Base-by-base conservation (phyloP, 2,888 invertebrate species). In the Oscheius myriophilus region DNA sequence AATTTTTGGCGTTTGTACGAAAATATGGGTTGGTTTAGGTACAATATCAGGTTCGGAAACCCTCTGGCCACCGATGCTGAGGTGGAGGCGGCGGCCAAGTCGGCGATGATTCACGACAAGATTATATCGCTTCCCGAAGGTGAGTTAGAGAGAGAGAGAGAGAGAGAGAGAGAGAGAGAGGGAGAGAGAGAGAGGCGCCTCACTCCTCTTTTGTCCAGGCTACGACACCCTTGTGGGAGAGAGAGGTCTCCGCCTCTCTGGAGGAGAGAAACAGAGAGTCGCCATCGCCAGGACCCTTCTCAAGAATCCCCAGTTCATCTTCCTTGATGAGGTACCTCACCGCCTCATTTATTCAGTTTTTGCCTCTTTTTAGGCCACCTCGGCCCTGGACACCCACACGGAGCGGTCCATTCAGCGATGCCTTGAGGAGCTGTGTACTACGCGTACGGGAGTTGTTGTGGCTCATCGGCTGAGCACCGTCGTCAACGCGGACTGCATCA, bases 231-330 rank as follows among this genome's bases (percentile, higher is more conserved):
- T 88, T 67, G 89, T 97, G 23, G 97, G 97, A 7, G 97, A 97
- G 88, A 90, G 97, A 86, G 97, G 97, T 6, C 88, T 97, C 69
- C 92, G 95, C 74, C 89, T 97, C 71, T 96, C 96, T 87, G 97
- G 97, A 1, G 97, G 97, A 1, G 97, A 97, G 87, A 97, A 98
- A 86, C 97, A 98, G 87, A 90, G 96, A 77, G 94, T 97, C 68
- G 97, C 96, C 0, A 97, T 97, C 75, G 97, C 97, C 0, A 89
- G 97, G 73, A 96, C 96, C 0, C 90, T 98, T 26, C 90, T 98
- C 26, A 97, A 97, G 87, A 91, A 93, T 2, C 96, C 96, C 0
- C 90, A 91, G 45, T 92, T 96, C 71, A 93, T 97, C 12, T 89
- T 97, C 3, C 88, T 97, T 11, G 97, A 97, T 87, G 97, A 97